phyloP scores from a whole-genome alignment of 2,113 vertebrate genomes.

The Zootoca vivipara region DNA sequence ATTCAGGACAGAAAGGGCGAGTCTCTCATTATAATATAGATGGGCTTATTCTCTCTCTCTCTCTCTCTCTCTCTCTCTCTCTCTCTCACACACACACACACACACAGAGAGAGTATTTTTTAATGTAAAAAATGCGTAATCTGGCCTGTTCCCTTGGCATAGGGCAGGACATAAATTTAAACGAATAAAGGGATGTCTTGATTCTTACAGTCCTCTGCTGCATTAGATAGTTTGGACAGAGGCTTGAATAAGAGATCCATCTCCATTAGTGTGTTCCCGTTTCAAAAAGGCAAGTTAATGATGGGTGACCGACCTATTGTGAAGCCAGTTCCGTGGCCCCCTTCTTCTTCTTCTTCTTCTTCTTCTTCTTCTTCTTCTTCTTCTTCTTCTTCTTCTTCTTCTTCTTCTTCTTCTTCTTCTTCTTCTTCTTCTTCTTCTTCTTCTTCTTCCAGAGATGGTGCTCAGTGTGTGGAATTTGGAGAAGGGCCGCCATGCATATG shows the following conservation, averaged over 20 bases:
- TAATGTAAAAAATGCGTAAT: neutral
- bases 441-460: neutral
- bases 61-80: no score
- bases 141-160: neutral
- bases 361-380: neutral
- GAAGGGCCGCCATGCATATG: neutral
- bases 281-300: slow-evolving; percentile 18
- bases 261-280: slow-evolving; percentile 1
- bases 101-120: neutral
- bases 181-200: neutral
- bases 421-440: neutral
- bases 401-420: neutral
- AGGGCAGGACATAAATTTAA: neutral
- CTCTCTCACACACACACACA: no score
- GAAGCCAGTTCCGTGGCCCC: neutral
- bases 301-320: neutral
- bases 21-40: neutral
- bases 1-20: neutral
- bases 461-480: neutral
- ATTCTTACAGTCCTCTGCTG: neutral
- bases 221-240: neutral
- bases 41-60: neutral
- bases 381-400: neutral
- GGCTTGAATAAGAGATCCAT: neutral
- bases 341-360: neutral